Percentiles rank a stretch among this genome's conserved stretches.
These are phyloP conservation scores for Cheilosia scutellata DNA, from an alignment of 2,888 invertebrate genomes.

Conservation along the genomic window DNA sequence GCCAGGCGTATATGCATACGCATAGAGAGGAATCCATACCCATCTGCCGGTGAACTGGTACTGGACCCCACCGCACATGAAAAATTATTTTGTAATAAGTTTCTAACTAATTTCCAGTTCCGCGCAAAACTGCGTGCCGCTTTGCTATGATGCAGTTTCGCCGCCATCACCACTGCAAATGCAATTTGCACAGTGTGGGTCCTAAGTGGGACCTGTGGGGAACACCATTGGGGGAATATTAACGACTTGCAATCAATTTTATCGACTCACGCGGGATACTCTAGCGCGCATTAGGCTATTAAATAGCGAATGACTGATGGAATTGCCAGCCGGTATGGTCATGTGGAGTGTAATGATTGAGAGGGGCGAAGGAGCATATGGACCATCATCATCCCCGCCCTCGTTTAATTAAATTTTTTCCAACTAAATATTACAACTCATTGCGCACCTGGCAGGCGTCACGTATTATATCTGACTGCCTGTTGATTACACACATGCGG, in stretches of 20 bases:
- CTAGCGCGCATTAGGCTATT: slow-evolving; percentile 63
- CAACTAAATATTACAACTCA: slow-evolving; percentile 51
- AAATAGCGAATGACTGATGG: slow-evolving; percentile 70
- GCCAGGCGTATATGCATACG: slow-evolving; percentile 5
- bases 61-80: slow-evolving; percentile 55
- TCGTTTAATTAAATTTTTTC: slow-evolving; percentile 70
- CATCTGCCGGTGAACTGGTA: slow-evolving; percentile 4
- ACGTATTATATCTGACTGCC: slow-evolving; percentile 57
- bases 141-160: slow-evolving; percentile 51
- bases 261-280: slow-evolving; percentile 56
- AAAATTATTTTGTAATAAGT: slow-evolving; percentile 76
- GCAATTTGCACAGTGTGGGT: slow-evolving; percentile 74
- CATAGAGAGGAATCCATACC: neutral
- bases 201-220: slow-evolving; percentile 73
- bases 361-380: neutral
- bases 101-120: slow-evolving; percentile 64
- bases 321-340: slow-evolving; percentile 44
- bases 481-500: slow-evolving; percentile 49
- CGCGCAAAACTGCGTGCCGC: slow-evolving; percentile 64
- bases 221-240: slow-evolving; percentile 65
- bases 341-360: slow-evolving; percentile 39
- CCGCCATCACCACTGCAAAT: slow-evolving; percentile 45
- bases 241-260: slow-evolving; percentile 76
- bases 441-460: slow-evolving; percentile 31
- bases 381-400: slow-evolving; percentile 25